Percentiles rank a stretch among this genome's conserved stretches.
These are phyloP conservation scores for Helarctos malayanus DNA, from an alignment of 2,797 vertebrate species.

Conservation along the genomic window DNA sequence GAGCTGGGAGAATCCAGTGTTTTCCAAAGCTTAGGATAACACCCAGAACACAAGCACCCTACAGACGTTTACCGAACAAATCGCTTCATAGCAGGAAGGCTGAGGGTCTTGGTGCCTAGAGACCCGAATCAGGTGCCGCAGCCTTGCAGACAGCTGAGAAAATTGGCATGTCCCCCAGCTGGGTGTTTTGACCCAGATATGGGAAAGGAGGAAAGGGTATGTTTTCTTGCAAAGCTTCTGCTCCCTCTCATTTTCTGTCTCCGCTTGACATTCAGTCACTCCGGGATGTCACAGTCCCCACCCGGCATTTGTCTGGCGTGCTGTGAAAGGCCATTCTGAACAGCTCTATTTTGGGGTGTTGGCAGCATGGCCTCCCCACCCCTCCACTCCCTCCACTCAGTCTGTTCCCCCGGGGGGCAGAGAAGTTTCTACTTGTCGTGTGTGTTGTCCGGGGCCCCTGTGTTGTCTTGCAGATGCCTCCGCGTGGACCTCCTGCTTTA, in stretches of 20 bases:
- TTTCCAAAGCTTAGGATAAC: neutral
- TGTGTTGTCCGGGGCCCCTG: neutral
- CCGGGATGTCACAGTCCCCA: neutral
- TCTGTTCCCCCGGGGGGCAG: conserved; percentile 41
- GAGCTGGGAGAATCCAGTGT: neutral
- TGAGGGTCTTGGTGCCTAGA: neutral
- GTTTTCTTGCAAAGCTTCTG: neutral
- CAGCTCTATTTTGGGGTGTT: conserved; percentile 46
- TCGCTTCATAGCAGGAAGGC: neutral
- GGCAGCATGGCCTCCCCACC: neutral
- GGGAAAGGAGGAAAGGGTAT: neutral
- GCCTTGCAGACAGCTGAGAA: neutral
- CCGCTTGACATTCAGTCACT: neutral
- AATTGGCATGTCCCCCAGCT: neutral
- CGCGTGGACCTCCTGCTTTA: neutral
- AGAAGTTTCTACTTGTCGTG: neutral
- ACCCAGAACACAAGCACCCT: neutral
- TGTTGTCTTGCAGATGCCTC: conserved; percentile 10
- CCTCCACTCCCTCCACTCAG: neutral
- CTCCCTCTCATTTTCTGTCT: conserved; percentile 11
- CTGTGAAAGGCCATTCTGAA: conserved; percentile 41
- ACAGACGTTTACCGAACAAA: neutral
- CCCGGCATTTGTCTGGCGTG: neutral
- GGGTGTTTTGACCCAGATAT: conserved; percentile 43
- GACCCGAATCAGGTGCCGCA: neutral